Percentiles rank a stretch among this genome's conserved stretches.
Conservation (phyloP, 2,888 invertebrate species). For the Sphinx pinastri region DNA sequence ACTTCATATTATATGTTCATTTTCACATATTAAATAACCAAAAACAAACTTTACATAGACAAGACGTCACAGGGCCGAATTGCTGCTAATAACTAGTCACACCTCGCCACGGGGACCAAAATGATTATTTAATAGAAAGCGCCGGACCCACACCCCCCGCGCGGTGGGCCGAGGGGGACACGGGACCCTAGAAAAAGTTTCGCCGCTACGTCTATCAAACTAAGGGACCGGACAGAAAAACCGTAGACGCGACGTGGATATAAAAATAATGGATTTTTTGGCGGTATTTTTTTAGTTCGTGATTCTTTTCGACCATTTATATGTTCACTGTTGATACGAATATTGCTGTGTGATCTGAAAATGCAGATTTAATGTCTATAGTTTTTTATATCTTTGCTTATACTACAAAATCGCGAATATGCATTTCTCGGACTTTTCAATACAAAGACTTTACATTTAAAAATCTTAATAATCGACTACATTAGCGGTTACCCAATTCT, state of each 20-base stretch:
- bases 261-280: conserved; percentile 14
- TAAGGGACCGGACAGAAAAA: conserved; percentile 55
- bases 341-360: no score
- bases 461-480: no score
- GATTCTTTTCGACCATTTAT: not conserved
- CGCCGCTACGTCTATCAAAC: conserved; percentile 73
- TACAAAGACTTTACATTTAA: no score
- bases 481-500: no score
- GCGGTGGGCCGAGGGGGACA: conserved; percentile 66
- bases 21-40: no score
- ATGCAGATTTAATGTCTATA: no score
- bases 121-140: conserved; percentile 78
- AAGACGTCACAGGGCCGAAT: conserved; percentile 35
- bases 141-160: conserved; percentile 57
- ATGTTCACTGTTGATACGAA: not conserved
- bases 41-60: not conserved
- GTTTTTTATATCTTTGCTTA: no score
- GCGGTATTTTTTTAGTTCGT: not conserved
- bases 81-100: conserved; percentile 63
- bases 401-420: no score
- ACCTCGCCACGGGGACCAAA: conserved; percentile 64
- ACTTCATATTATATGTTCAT: no score
- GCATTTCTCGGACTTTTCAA: no score
- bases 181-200: conserved; percentile 76
- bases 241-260: conserved; percentile 44